Conservation (phyloP, 2,113 vertebrate species). For the Lagopus muta region DNA sequence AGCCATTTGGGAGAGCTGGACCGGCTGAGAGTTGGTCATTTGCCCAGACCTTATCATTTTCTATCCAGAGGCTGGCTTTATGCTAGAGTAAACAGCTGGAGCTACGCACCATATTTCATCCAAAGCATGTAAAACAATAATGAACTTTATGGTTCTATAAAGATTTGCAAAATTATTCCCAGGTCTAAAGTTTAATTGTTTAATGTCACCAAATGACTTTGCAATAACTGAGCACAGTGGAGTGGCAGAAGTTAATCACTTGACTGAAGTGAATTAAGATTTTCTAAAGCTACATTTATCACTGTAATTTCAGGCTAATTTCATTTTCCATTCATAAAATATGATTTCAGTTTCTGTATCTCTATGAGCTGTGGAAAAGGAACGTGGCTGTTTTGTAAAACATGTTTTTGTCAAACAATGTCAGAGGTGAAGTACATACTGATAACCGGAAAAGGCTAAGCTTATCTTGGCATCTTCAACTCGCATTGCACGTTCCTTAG, state of each 20-base stretch:
- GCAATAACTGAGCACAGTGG: constrained; percentile 72
- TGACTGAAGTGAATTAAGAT: constrained; percentile 76
- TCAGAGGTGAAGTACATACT: not conserved
- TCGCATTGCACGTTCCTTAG: not conserved
- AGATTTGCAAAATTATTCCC: constrained; percentile 77
- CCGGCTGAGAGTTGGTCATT: constrained; percentile 44
- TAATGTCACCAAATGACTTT: constrained; percentile 78
- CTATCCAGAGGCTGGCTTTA: constrained; percentile 46
- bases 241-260: constrained; percentile 78
- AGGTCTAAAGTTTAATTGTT: constrained; percentile 77
- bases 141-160: constrained; percentile 72
- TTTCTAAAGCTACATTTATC: constrained; percentile 76
- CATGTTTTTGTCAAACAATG: constrained; percentile 6
- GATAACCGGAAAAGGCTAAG: not conserved
- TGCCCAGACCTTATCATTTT: constrained; percentile 61
- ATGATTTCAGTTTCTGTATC: constrained; percentile 61
- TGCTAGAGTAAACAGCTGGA: constrained; percentile 66
- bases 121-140: constrained; percentile 60
- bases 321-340: constrained; percentile 75
- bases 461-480: not conserved
- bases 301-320: constrained; percentile 73
- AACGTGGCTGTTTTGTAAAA: constrained; percentile 32
- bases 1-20: constrained; percentile 24
- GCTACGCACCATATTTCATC: constrained; percentile 29
- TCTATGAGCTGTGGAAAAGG: not conserved